These are phyloP conservation scores for Mastigias papua DNA, from an alignment of 30 jellyfish, hydroid and myxozoan species.

Conservation along the genomic window DNA sequence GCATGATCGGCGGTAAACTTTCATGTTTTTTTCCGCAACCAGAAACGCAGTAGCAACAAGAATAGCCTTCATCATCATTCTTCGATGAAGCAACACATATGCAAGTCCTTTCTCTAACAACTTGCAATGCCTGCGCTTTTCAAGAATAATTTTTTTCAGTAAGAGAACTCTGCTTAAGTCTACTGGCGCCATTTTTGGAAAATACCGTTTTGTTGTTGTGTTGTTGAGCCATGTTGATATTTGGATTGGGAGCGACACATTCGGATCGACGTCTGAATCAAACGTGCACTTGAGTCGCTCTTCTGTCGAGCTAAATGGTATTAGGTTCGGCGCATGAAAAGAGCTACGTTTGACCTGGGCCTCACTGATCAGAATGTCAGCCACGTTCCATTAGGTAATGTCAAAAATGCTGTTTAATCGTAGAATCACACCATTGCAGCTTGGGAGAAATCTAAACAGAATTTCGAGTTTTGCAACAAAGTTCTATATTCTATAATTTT, in stretches of 20 bases:
- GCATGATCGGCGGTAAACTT: slow-evolving; percentile 46
- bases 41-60: slow-evolving; percentile 11
- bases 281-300: slow-evolving; percentile 73
- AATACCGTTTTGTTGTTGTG: background rate
- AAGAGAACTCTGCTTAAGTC: slow-evolving; percentile 31
- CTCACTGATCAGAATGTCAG: no score
- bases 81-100: slow-evolving; percentile 5
- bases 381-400: no score
- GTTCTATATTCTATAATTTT: no score
- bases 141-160: slow-evolving; percentile 58
- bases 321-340: slow-evolving; percentile 76
- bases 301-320: slow-evolving; percentile 47
- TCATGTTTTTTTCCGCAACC: slow-evolving; percentile 9
- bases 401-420: no score
- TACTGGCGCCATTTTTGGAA: background rate
- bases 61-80: slow-evolving; percentile 20
- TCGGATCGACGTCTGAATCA: slow-evolving; percentile 71
- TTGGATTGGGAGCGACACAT: background rate
- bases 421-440: no score
- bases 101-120: slow-evolving; percentile 29
- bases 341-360: slow-evolving; percentile 77
- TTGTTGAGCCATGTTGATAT: background rate
- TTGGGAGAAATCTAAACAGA: no score
- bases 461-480: no score
- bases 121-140: slow-evolving; percentile 50